These are phyloP conservation scores for Rhynchomys soricoides DNA, from an alignment of 2,113 vertebrate species.

Conservation along the genomic window DNA sequence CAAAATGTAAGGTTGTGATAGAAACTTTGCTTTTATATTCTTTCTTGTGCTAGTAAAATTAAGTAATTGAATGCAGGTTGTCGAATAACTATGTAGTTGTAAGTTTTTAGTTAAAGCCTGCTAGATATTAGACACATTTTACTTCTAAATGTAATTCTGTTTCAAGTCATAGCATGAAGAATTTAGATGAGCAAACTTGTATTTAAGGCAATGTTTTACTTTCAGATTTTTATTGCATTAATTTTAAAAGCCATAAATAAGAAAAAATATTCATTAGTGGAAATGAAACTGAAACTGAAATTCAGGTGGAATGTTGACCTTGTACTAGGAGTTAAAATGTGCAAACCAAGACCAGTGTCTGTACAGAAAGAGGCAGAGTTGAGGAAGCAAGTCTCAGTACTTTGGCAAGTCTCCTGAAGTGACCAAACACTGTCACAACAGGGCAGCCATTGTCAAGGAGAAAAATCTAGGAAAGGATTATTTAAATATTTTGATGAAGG, in stretches of 20 bases:
- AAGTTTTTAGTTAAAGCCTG: slow-evolving; percentile 51
- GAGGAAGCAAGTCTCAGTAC: not conserved
- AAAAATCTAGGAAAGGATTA: not conserved
- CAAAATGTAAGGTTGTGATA: slow-evolving; percentile 16
- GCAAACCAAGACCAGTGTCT: not conserved
- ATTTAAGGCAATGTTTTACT: not conserved
- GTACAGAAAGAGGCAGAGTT: not conserved
- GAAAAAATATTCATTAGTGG: not conserved
- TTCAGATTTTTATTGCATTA: slow-evolving; percentile 50
- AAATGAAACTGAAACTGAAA: slow-evolving; percentile 50
- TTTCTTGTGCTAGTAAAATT: slow-evolving; percentile 54
- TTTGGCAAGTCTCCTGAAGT: not conserved
- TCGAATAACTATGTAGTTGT: not conserved
- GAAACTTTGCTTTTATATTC: not conserved
- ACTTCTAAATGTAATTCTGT: not conserved
- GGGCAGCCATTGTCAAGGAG: not conserved
- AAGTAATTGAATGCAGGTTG: slow-evolving; percentile 1
- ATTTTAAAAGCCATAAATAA: slow-evolving; percentile 12
- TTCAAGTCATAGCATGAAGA: slow-evolving; percentile 9
- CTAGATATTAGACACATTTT: slow-evolving; percentile 8
- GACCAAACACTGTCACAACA: not conserved
- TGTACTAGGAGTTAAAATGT: slow-evolving; percentile 18
- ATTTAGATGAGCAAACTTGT: slow-evolving; percentile 26
- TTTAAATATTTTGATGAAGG: not conserved
- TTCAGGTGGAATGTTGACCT: not conserved